Percentiles rank a stretch among this genome's conserved stretches.
Conservation (phyloP, 2,113 vertebrate genomes). For the Pluvialis apricaria region DNA sequence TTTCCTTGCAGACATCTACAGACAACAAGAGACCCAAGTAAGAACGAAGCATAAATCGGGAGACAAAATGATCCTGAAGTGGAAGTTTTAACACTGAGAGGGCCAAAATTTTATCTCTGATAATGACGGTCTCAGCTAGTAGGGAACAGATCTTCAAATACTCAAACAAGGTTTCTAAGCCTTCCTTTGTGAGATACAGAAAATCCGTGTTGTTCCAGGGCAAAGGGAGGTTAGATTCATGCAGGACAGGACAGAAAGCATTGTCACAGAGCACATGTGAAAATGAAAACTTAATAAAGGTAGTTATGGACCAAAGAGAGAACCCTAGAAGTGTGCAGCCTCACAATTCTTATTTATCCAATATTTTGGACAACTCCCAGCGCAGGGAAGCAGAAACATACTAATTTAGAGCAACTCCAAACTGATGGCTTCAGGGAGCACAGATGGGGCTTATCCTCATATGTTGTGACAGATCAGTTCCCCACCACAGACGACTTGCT, state of each 20-base stretch:
- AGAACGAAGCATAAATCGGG: neutral
- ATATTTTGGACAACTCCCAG: neutral
- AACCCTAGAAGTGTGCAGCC: neutral
- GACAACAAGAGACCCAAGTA: neutral
- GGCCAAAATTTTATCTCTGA: neutral
- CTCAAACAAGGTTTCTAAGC: neutral
- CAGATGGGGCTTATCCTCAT: constrained; percentile 11
- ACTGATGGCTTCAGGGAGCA: neutral
- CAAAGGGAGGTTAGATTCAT: neutral
- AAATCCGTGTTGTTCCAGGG: neutral
- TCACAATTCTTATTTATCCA: neutral
- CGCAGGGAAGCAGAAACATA: neutral
- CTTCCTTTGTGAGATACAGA: neutral
- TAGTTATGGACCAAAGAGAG: neutral
- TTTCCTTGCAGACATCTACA: neutral
- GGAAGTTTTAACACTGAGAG: neutral
- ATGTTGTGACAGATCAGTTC: constrained; percentile 30
- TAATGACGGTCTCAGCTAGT: neutral
- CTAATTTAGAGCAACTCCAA: neutral
- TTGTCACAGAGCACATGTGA: accelerated
- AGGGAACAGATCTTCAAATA: neutral
- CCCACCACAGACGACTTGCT: constrained; percentile 8
- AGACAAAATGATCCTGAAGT: neutral
- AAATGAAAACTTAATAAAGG: neutral
- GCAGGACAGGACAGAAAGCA: neutral